Evolutionary conservation across 1,140 invertebrate genomes (phyloP).

Genomic region (Potamilus streckersoni): DNA sequence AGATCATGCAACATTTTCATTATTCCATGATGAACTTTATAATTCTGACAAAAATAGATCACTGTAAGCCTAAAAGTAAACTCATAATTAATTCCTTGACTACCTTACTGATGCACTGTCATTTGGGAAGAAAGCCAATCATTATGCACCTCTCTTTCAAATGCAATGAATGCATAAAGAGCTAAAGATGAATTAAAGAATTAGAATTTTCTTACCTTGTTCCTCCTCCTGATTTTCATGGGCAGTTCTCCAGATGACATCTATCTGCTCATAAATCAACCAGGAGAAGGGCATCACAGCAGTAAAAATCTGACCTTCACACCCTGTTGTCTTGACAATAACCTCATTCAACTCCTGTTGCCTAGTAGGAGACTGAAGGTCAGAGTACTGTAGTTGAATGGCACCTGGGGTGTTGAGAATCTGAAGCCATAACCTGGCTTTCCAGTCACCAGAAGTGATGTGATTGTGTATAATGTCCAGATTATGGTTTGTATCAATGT

Average conservation of each 20-base stretch:
- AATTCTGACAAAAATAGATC: too few relatives aligned
- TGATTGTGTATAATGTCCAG: conserved; percentile 12
- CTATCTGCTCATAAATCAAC: conserved; percentile 3
- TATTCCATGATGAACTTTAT: too few relatives aligned
- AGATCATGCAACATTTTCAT: too few relatives aligned
- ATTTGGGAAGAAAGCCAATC: too few relatives aligned
- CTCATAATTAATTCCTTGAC: too few relatives aligned
- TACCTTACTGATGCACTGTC: too few relatives aligned
- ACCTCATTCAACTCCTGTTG: conserved; percentile 15
- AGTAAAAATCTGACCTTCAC: conserved; percentile 18
- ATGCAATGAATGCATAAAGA: too few relatives aligned
- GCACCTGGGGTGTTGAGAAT: conserved; percentile 13
- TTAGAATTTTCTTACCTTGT: too few relatives aligned
- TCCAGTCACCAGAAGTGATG: conserved; percentile 1
- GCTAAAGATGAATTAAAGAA: too few relatives aligned
- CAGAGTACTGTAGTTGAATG: conserved; percentile 4
- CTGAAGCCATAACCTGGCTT: conserved; percentile 11
- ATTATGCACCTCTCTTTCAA: too few relatives aligned
- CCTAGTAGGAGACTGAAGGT: conserved; percentile 11
- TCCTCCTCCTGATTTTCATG: too few relatives aligned
- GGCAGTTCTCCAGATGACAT: neutral
- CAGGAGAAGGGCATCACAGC: conserved; percentile 20
- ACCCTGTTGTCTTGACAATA: conserved; percentile 11
- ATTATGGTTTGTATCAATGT: conserved; percentile 20
- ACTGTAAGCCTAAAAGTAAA: too few relatives aligned